Base-by-base conservation (phyloP, 2,113 vertebrate species). In the Planiliza haematocheilus region DNA sequence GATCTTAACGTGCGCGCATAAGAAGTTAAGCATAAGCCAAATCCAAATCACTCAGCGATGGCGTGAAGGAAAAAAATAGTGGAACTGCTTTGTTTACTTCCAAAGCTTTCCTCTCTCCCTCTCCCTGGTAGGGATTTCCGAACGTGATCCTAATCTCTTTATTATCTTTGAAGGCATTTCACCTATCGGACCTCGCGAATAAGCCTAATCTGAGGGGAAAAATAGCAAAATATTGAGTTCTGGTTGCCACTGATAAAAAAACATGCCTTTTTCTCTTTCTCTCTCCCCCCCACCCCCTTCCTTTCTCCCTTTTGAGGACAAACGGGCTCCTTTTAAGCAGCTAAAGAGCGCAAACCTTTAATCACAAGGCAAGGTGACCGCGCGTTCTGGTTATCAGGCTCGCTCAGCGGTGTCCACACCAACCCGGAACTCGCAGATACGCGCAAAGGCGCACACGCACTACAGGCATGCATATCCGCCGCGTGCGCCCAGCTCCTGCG, bases 281-380 rank as follows among this genome's bases (percentile, higher is more conserved):
- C 50, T 82, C 74, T 79, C 89, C 30, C 64, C 80, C 81, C 79
- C 24, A 46, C 45, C 49, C 59, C n/a, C 74, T 79, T 90, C 30
- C 64, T 81, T 83, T 81, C 24, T 51, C 46, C 49, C 60, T 59
- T 84, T 76, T 85, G 83, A 88, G 83, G 83, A 87, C 70, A 89
- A 82, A 82, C 66, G 0, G 67, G 69, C 34, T 77, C 60, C 66
- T 60, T 85, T 88, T 77, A 81, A 90, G 85, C 77, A 62, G 72
- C 75, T 89, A 89, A 89, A 84, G 81, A 88, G 84, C 37, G 37
- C 46, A 85, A 74, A 79, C 68, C 75, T 86, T 89, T 91, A 90
- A 90, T 93, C 83, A 86, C 64, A 50, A 86, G 60, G 84, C 86
- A 93, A 93, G 90, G 89, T 93, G 89, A 93, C 89, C 77, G 82